These are phyloP conservation scores for Drosophila azteca DNA, from an alignment of 1,140 invertebrate species.

Conservation along the genomic window DNA sequence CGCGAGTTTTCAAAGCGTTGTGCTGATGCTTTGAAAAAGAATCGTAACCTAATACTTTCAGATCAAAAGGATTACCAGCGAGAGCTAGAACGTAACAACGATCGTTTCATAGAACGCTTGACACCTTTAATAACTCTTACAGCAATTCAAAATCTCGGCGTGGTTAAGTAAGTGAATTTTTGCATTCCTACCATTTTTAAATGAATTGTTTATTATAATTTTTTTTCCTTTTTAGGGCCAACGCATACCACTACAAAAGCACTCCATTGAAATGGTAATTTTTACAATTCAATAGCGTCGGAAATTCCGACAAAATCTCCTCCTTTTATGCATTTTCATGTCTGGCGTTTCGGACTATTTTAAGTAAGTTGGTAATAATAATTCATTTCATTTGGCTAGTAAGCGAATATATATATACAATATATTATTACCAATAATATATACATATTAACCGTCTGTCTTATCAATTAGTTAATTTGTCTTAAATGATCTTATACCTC, in stretches of 20 bases:
- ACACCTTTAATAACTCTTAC: slow-evolving; percentile 87
- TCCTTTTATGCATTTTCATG: slow-evolving; percentile 56
- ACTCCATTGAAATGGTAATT: slow-evolving; percentile 82
- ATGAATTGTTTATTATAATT: background rate
- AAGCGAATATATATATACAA: no score
- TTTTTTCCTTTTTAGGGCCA: slow-evolving; percentile 60
- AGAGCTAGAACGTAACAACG: slow-evolving; percentile 96
- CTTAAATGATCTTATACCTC: no score
- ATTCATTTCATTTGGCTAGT: no score
- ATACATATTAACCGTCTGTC: no score
- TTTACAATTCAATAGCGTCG: background rate
- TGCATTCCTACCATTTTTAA: background rate
- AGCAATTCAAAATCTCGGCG: slow-evolving; percentile 67
- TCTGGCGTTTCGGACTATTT: slow-evolving; percentile 83
- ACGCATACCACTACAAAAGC: slow-evolving; percentile 68
- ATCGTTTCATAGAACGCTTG: slow-evolving; percentile 92
- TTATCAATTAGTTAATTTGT: no score
- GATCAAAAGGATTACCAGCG: slow-evolving; percentile 98
- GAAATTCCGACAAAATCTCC: slow-evolving; percentile 23
- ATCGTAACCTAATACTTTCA: slow-evolving; percentile 95
- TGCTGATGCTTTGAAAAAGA: slow-evolving; percentile 95
- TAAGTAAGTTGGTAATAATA: slow-evolving; percentile 61
- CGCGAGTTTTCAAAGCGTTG: slow-evolving; percentile 98
- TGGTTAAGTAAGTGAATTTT: slow-evolving; percentile 68
- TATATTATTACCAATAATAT: no score